Percentiles rank a stretch among this genome's conserved stretches.
These are phyloP conservation scores for Fringilla coelebs DNA, from an alignment of 2,797 vertebrate genomes.

Conservation along the genomic window DNA sequence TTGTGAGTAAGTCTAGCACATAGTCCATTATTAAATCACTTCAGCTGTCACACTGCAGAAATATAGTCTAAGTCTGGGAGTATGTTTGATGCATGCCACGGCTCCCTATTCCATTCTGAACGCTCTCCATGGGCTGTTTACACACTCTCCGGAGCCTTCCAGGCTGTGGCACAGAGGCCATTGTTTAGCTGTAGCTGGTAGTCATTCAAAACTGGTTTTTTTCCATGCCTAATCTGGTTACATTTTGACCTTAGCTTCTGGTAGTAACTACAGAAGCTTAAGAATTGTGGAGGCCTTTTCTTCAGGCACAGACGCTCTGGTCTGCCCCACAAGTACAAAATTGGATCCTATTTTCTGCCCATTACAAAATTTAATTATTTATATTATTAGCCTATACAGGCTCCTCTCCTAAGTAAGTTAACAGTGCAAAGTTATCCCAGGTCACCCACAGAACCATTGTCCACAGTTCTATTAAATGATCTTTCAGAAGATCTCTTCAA, in stretches of 20 bases:
- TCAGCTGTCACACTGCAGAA: background rate
- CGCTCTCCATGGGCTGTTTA: background rate
- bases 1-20: background rate
- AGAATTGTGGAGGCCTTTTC: background rate
- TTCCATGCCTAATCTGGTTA: background rate
- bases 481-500: background rate
- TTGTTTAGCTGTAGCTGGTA: background rate
- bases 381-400: background rate
- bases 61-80: background rate
- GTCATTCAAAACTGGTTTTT: background rate
- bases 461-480: background rate
- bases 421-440: background rate
- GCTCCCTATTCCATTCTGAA: background rate
- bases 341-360: background rate
- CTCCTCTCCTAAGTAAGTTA: background rate
- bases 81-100: accelerated
- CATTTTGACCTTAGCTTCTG: background rate
- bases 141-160: background rate
- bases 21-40: background rate
- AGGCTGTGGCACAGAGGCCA: background rate
- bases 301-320: background rate
- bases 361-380: background rate
- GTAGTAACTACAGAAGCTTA: background rate
- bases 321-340: background rate
- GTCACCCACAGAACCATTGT: background rate